Conservation (phyloP, 2,888 invertebrate genomes). For the Neelides folsomi region DNA sequence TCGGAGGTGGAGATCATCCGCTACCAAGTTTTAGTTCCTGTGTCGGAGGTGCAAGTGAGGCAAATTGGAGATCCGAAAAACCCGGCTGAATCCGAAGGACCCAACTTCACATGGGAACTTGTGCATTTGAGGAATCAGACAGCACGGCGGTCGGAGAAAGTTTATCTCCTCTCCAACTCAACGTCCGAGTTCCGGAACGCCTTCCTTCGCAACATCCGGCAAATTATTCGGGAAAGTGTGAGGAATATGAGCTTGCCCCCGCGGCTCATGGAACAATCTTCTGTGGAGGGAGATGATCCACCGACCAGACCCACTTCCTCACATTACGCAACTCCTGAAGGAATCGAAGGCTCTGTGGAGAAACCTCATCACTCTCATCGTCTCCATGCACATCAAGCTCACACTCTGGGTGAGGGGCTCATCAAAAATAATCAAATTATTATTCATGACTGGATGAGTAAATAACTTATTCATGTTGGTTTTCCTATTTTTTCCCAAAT, state of each 20-base stretch:
- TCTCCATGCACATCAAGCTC: conserved; percentile 38
- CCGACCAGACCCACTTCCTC: conserved; percentile 12
- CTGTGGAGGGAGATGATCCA: conserved; percentile 13
- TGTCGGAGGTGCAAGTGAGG: conserved; percentile 92
- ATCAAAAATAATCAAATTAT: background rate
- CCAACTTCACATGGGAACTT: conserved; percentile 90
- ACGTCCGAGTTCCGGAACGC: conserved; percentile 93
- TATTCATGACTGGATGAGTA: too few species aligned
- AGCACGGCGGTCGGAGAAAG: conserved; percentile 86
- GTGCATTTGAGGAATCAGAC: conserved; percentile 87
- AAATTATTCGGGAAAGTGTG: conserved; percentile 92
- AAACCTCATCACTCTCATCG: conserved; percentile 23
- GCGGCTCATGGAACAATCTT: conserved; percentile 38
- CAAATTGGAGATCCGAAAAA: conserved; percentile 78
- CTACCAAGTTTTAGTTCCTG: conserved; percentile 90
- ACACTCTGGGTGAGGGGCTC: conserved; percentile 25
- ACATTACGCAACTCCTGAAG: conserved; percentile 32
- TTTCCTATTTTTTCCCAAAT: too few species aligned
- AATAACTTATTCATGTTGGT: too few species aligned
- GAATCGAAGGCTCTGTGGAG: conserved; percentile 15
- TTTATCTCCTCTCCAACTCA: conserved; percentile 85
- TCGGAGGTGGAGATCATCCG: conserved; percentile 90
- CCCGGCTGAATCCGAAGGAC: conserved; percentile 45
- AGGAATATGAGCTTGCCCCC: conserved; percentile 91
- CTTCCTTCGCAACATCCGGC: conserved; percentile 90